phyloP scores from a whole-genome alignment of 2,888 invertebrate genomes.

The Volucella bombylans region DNA sequence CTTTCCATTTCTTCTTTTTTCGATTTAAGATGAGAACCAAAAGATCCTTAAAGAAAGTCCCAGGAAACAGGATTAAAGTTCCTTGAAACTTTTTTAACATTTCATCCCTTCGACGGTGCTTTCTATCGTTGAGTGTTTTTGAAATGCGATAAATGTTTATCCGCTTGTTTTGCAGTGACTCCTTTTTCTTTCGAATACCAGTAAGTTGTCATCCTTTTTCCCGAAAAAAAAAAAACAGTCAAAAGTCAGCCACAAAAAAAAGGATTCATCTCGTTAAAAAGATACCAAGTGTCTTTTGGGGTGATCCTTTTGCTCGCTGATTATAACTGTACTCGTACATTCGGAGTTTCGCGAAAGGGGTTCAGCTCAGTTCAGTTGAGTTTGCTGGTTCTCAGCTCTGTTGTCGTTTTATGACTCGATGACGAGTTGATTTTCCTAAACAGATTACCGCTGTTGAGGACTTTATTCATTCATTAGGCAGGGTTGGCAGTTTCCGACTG shows the following conservation, averaged over 20 bases:
- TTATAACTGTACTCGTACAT: slow-evolving; percentile 35
- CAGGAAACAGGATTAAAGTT: slow-evolving; percentile 68
- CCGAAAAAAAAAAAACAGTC: neutral
- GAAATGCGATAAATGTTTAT: slow-evolving; percentile 68
- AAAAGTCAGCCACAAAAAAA: slow-evolving; percentile 10
- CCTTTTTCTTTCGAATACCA: slow-evolving; percentile 7
- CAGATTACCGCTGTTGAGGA: slow-evolving; percentile 63
- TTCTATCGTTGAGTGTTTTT: slow-evolving; percentile 48
- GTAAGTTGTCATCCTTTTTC: slow-evolving; percentile 49
- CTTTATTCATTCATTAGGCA: slow-evolving; percentile 54
- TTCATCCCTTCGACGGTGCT: slow-evolving; percentile 22
- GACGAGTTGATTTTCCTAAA: slow-evolving; percentile 69
- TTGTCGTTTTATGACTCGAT: slow-evolving; percentile 57
- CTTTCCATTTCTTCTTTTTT: slow-evolving; percentile 9
- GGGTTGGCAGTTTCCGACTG: slow-evolving; percentile 47
- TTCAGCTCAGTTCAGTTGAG: slow-evolving; percentile 5
- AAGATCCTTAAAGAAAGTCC: slow-evolving; percentile 51
- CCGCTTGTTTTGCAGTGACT: slow-evolving; percentile 47
- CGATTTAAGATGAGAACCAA: slow-evolving; percentile 41
- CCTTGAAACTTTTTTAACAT: slow-evolving; percentile 43
- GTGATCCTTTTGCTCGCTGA: slow-evolving; percentile 11
- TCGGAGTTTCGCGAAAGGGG: slow-evolving; percentile 45
- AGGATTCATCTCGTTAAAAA: slow-evolving; percentile 44
- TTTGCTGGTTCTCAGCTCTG: neutral
- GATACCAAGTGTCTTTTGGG: slow-evolving; percentile 23